Evolutionary conservation across 1,140 invertebrate genomes (phyloP), one percentile per base, ranked within the genome.

Genomic region (Drosophila kikkawai): DNA sequence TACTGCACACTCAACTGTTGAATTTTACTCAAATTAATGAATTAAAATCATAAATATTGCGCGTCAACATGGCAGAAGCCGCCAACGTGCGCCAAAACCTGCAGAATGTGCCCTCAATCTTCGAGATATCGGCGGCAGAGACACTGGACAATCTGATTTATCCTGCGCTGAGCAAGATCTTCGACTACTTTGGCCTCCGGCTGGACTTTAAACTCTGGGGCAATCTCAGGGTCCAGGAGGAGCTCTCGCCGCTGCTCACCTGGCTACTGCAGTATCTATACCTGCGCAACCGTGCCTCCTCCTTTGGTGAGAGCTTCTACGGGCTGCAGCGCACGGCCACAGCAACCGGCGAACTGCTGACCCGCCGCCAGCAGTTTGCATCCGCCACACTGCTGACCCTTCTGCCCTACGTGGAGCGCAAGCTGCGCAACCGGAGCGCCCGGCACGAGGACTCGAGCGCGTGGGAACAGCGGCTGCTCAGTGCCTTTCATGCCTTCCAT

Each of bases 201-300:
- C 80, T 92, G 75, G 85, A 90, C 85, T 90, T 90, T 90, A 90
- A 90, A 83, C 85, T 90, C 11, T 90, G 85, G 85, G 86, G 86
- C 41, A 74, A 41, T 17, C 8, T 92, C 4, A 63, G 57, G 6
- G 50, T 92, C 12, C 50, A 66, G 17, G 92, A 92, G 56, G 91
- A 92, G 36, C 22, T 92, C 1, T 92, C 91, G 8, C 87, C 91
- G 0, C 26, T 84, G 13, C 26, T 92, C 3, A 92, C 91, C 13
- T 92, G 80, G 87, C 55, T 87, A 4, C 58, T 92, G 0, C 92
- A 92, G 60, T 91, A 92, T 41, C 45, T 92, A 8, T 92, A 92
- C 42, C 63, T 92, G 12, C 73, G 82, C n/a, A 91, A 92, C 17
- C 60, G 91, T 0, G 84, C 80, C 26, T 86, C 91, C 17, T 92